phyloP scores from a whole-genome alignment of 2,797 vertebrate species.

The Loriculus beryllinus region DNA sequence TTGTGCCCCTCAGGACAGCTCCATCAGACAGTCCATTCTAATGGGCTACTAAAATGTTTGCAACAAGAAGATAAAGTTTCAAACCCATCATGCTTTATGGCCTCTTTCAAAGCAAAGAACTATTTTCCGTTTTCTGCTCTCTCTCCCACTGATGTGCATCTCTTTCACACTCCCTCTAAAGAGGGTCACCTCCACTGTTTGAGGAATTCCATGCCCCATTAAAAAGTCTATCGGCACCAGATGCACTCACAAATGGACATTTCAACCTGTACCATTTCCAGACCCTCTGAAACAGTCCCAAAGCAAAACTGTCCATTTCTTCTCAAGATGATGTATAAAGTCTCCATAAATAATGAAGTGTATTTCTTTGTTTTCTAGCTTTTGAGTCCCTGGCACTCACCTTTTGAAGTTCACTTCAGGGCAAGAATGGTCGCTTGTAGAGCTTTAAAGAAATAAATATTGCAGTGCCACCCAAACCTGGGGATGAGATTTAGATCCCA shows the following conservation, averaged over 20 bases:
- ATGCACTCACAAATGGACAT: not conserved
- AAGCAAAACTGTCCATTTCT: not conserved
- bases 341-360: not conserved
- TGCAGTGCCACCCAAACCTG: not conserved
- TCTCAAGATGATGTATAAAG: not conserved
- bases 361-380: not conserved
- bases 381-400: not conserved
- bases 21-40: not conserved
- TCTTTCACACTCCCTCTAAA: not conserved
- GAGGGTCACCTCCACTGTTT: not conserved
- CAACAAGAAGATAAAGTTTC: not conserved
- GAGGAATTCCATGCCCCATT: not conserved
- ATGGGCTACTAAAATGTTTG: not conserved
- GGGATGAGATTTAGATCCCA: not conserved
- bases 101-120: not conserved
- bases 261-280: rapidly evolving
- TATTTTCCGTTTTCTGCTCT: not conserved
- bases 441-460: not conserved
- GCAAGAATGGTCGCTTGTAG: not conserved
- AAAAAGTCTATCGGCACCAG: not conserved
- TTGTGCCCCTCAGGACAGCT: not conserved
- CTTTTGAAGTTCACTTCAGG: not conserved
- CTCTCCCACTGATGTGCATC: not conserved
- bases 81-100: not conserved
- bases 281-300: not conserved